Evolutionary conservation across 2,888 invertebrate genomes (phyloP).

Genomic region (Caenorhabditis zanzibari): DNA sequence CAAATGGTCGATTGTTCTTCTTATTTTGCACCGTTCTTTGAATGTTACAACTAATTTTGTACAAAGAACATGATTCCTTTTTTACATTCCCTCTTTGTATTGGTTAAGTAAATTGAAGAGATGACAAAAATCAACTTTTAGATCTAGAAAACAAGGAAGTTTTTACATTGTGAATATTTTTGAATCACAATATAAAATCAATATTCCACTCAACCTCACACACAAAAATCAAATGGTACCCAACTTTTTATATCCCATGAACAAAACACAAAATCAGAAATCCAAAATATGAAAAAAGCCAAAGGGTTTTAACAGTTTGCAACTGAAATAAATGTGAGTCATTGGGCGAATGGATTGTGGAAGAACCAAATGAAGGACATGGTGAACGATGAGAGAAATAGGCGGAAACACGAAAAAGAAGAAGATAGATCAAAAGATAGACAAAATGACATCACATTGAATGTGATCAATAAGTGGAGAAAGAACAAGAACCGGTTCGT

Average conservation of each 20-base stretch:
- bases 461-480: conserved; percentile 24
- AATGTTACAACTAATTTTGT: too few species aligned
- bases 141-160: not conserved
- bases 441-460: conserved; percentile 36
- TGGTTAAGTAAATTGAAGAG: too few species aligned
- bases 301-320: not conserved
- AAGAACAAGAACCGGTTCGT: conserved; percentile 13
- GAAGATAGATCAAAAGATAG: conserved; percentile 32
- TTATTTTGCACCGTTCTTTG: not conserved
- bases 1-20: not conserved
- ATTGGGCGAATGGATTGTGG: not conserved
- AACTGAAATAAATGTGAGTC: conserved; percentile 10
- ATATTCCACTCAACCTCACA: not conserved
- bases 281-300: conserved; percentile 6
- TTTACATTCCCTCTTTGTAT: too few species aligned
- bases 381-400: conserved; percentile 27
- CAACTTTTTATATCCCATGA: not conserved
- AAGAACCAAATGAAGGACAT: conserved; percentile 16
- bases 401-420: conserved; percentile 15
- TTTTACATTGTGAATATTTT: not conserved
- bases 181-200: not conserved
- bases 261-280: not conserved
- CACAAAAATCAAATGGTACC: not conserved
- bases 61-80: too few species aligned
- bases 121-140: too few species aligned